Evolutionary conservation across 2,797 vertebrate species (phyloP), one percentile per base, ranked within the genome.

Genomic region (Rhodeus uyekii): DNA sequence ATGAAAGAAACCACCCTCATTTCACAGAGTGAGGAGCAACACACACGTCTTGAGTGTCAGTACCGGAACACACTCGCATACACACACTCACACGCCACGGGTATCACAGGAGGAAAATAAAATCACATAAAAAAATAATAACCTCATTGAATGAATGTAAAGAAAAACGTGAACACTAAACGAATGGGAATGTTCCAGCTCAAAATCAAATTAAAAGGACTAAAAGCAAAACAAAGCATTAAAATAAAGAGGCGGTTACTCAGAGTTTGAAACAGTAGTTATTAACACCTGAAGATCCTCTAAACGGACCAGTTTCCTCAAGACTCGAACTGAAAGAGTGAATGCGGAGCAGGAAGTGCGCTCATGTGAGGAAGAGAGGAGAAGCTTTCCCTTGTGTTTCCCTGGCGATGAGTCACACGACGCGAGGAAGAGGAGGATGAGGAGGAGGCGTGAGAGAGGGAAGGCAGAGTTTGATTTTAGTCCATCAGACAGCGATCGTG

Each of bases 121-220:
- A 53, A 46, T 38, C 46, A 89, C 86, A 76, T 89, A 89, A 87
- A 87, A 88, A 87, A 89, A 63, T 81, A 60, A 42, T n/a, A n/a
- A 0, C 75, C 86, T 86, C 88, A 87, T 87, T 89, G 65, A 79
- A 87, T 85, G 84, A 90, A 83, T 78, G 36, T 7, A 65, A 84
- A 64, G 85, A 92, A 84, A 36, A 69, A 39, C 63, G 39, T 63
- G 44, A 77, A 78, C 76, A 63, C 29, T 83, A 90, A 90, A 91
- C 87, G n/a, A 93, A 81, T 86, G 89, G 92, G 92, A 94, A 93
- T 93, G 91, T 91, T 92, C 74, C n/a, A 87, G 87, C 83, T 72
- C 65, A 67, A 64, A 81, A 84, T 80, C 58, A 83, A 75, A 81
- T 84, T 76, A 85, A 85, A 89, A 90, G 81, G 80, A 86, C 75